phyloP scores from a whole-genome alignment of 2,888 invertebrate species.

The Ophioninae sp. region DNA sequence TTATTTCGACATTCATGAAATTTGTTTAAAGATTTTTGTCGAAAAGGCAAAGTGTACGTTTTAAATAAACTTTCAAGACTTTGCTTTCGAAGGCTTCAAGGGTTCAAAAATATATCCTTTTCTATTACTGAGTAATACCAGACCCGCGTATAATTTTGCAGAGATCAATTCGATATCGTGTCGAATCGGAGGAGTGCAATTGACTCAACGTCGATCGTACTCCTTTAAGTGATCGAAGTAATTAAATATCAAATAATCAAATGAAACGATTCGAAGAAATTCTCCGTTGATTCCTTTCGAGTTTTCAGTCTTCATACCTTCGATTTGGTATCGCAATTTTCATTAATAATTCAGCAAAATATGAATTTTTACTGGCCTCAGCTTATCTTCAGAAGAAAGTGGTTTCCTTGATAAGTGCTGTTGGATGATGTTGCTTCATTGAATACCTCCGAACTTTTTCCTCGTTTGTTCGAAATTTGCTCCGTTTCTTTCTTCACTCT shows the following conservation, averaged over 20 bases:
- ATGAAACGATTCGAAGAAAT: not conserved
- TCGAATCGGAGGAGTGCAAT: too few species aligned
- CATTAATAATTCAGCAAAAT: conserved; percentile 1
- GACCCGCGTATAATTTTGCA: too few species aligned
- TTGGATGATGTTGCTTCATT: not conserved
- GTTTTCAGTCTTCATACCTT: not conserved
- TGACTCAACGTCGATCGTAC: too few species aligned
- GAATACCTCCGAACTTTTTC: conserved; percentile 8
- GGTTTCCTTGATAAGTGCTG: not conserved
- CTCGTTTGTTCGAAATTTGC: conserved; percentile 20
- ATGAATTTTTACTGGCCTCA: not conserved
- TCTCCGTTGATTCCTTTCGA: not conserved
- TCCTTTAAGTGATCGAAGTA: not conserved
- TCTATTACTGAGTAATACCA: too few species aligned
- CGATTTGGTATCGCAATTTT: not conserved
- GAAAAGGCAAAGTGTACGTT: too few species aligned
- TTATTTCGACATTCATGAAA: too few species aligned
- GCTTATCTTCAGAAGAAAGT: not conserved
- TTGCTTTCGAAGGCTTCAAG: too few species aligned
- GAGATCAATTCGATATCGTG: too few species aligned
- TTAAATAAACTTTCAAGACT: too few species aligned
- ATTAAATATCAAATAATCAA: not conserved
- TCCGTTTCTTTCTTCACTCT: conserved; percentile 20
- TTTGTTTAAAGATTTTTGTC: too few species aligned
- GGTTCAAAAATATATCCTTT: too few species aligned